Base-by-base conservation (phyloP, 2,113 vertebrate genomes). In the Butastur rufipennis region DNA sequence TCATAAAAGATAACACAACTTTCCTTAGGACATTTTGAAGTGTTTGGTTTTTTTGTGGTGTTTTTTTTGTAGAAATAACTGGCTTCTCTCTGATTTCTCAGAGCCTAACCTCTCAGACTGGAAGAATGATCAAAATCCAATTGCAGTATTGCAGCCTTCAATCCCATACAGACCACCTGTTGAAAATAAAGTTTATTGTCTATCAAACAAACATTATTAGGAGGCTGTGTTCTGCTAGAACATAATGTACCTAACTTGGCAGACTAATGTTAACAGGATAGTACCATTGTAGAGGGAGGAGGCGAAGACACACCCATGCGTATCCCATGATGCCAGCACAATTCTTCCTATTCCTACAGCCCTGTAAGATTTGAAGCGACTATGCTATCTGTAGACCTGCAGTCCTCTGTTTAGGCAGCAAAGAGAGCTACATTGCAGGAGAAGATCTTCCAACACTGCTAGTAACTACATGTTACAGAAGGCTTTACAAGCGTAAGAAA, bases 211-310 rank as follows among this genome's bases (percentile, higher is more conserved):
- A 73, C 80, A 71, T 85, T 79, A 83, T 92, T 90, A 81, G 27
- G 45, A 93, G 82, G 21, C 81, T 61, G 47, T 71, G 50, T 73
- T 72, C 62, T 92, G 73, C 55, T 94, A 88, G 91, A 91, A 91
- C 47, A 84, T 55, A 52, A 53, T n/a, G 63, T 94, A 87, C 84
- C 88, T 95, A 74, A 83, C 78, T 95, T 96, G 92, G 72, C 70
- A 94, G 58, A 43, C 72, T 70, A 65, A 72, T 67, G 36, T 91
- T 94, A 84, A 88, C 88, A 97, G 71, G 72, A 96, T 82, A 58
- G 53, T 87, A 38, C 68, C 77, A 94, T 84, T 92, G 61, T 27
- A 81, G 80, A 90, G 48, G 90, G 97, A 86, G 58, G 38, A 95
- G 82, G 62, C 94, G 91, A 86, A 88, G 83, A 70, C 73, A 90